Evolutionary conservation across 2,113 vertebrate species (phyloP), one percentile per base, ranked within the genome.

Genomic region (Vulpes lagopus): DNA sequence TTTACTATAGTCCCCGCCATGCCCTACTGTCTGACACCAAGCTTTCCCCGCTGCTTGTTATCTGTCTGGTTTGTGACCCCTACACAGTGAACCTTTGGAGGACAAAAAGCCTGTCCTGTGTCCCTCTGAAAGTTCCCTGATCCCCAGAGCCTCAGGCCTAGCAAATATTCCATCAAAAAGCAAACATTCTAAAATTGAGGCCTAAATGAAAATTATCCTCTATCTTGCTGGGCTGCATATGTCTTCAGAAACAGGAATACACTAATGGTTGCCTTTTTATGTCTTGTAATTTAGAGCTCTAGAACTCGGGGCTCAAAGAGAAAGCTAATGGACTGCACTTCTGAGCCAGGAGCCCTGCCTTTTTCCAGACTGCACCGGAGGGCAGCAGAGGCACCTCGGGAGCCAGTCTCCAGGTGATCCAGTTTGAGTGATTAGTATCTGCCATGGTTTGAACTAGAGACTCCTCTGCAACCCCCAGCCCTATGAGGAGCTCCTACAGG

Each of bases 161-260:
- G 12, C 32, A 19, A 12, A 1, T 19, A 30, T 22, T 78, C 59
- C n/a, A 89, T 64, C 71, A 62, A 89, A 84, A 35, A 73, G 19
- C 12, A 25, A 79, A 84, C 14, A 25, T 3, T 38, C 32, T 49
- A 2, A 76, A 64, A 85, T 0, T 2, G 14, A 80, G 82, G 17
- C 62, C 51, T 64, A n/a, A 60, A 82, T 89, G 25, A 85, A 94
- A 97, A 19, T 10, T 2, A 15, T 38, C 57, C 81, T 92, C 73
- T 51, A 64, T 78, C 79, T 62, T 23, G 49, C 85, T 74, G 38
- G 51, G 25, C 5, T 17, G n/a, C 35, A 22, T 5, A 32, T 2
- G n/a, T 49, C 30, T 74, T 64, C 30, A 65, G 79, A 78, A 80
- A 93, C 11, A 79, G 53, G 51, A 64, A 3, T 11, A 65, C n/a